These are phyloP conservation scores for Brachionus rotundiformis DNA, from an alignment of 1,140 invertebrate species.

Conservation along the genomic window DNA sequence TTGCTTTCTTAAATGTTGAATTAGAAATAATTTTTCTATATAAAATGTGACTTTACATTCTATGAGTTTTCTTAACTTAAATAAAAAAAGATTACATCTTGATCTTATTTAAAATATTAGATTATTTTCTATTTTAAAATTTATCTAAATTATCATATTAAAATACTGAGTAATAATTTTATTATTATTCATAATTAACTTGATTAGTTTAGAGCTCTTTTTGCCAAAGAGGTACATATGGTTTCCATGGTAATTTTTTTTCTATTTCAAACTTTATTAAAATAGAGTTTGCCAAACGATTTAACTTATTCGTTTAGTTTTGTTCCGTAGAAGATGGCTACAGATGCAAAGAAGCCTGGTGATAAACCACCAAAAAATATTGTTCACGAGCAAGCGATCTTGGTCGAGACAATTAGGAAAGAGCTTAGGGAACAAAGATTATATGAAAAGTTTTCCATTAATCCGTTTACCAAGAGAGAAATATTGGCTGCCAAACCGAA, in stretches of 20 bases:
- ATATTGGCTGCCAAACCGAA: conserved; percentile 61
- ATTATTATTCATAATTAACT: too few relatives aligned
- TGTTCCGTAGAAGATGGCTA: not conserved
- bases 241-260: not conserved
- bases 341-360: not conserved
- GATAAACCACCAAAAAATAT: conserved; percentile 55
- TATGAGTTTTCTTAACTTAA: too few relatives aligned
- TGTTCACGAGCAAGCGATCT: conserved; percentile 62
- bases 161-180: too few relatives aligned
- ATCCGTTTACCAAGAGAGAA: conserved; percentile 61
- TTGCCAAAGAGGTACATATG: too few relatives aligned
- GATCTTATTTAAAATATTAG: too few relatives aligned
- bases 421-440: conserved; percentile 60
- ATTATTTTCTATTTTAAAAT: too few relatives aligned
- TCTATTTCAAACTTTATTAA: not conserved
- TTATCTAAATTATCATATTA: too few relatives aligned
- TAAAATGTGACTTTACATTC: too few relatives aligned
- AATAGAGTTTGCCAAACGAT: not conserved
- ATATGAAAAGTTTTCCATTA: conserved; percentile 61
- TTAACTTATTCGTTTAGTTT: conserved; percentile 8
- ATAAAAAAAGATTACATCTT: too few relatives aligned
- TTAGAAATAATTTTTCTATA: too few relatives aligned
- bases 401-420: conserved; percentile 62
- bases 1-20: too few relatives aligned
- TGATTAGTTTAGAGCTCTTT: too few relatives aligned